Percentiles rank a stretch among this genome's conserved stretches.
phyloP scores from a whole-genome alignment of 2,888 invertebrate genomes.

The Cephus runcator region DNA sequence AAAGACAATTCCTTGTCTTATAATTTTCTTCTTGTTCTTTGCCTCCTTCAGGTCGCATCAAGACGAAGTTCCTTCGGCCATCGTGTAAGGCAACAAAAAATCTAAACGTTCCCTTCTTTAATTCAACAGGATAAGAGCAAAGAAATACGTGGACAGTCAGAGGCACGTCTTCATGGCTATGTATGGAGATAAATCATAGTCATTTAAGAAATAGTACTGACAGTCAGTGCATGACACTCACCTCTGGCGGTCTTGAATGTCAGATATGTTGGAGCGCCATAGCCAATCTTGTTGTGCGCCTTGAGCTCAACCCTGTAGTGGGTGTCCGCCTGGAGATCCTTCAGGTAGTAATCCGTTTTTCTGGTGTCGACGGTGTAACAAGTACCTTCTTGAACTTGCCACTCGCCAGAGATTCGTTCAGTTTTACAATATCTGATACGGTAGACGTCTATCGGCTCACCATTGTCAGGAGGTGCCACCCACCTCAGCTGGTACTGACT shows the following conservation, averaged over 20 bases:
- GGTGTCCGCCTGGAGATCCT: constrained; percentile 79
- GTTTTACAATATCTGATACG: constrained; percentile 83
- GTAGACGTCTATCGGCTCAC: constrained; percentile 87
- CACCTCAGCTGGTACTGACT: constrained; percentile 86
- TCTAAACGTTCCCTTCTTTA: background rate
- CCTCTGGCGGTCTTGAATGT: constrained; percentile 88
- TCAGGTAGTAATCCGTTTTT: constrained; percentile 76
- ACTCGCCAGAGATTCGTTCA: constrained; percentile 74
- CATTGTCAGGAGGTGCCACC: constrained; percentile 89
- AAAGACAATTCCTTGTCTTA: constrained; percentile 9
- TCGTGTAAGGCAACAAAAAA: constrained; percentile 25
- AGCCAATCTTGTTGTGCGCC: constrained; percentile 88
- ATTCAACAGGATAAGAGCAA: background rate
- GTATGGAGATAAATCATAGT: background rate
- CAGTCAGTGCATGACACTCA: constrained; percentile 69
- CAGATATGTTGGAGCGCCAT: constrained; percentile 80
- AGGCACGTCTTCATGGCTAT: background rate
- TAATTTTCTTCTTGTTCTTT: constrained; percentile 3
- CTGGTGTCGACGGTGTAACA: constrained; percentile 73
- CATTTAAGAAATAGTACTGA: background rate
- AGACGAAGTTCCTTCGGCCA: constrained; percentile 6
- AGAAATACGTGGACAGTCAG: background rate
- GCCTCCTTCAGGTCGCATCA: constrained; percentile 35
- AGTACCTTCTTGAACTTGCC: constrained; percentile 68
- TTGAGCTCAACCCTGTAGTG: constrained; percentile 85